Evolutionary conservation across 2,888 invertebrate genomes (phyloP).

Genomic region (Tipula confusa): DNA sequence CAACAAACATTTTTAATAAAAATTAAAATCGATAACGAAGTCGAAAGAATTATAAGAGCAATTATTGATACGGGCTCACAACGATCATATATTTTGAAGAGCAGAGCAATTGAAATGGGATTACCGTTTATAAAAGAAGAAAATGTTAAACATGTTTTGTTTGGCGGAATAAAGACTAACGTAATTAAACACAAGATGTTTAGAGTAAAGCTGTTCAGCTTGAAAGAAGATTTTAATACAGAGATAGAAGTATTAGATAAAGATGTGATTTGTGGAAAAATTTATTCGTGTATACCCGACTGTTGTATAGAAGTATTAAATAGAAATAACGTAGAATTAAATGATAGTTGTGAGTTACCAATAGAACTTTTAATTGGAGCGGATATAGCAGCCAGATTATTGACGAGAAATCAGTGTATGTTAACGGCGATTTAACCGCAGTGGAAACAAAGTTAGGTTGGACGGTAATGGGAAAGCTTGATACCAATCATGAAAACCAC

Average conservation of each 20-base stretch:
- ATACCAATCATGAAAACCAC: neutral
- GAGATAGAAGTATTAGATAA: neutral
- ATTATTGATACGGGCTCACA: conserved; percentile 33
- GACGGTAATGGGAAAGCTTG: conserved; percentile 35
- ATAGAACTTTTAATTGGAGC: conserved; percentile 21
- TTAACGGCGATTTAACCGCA: conserved; percentile 35
- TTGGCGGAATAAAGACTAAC: neutral
- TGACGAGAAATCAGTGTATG: conserved; percentile 33
- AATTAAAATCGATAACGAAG: neutral
- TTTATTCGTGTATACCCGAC: neutral
- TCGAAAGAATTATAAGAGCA: neutral
- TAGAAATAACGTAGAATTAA: neutral
- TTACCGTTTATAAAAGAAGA: conserved; percentile 29
- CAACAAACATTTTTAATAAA: neutral
- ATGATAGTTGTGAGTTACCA: neutral
- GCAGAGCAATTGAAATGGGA: conserved; percentile 32
- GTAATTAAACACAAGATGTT: neutral
- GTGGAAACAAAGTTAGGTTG: conserved; percentile 36
- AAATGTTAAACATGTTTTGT: neutral
- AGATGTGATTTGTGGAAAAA: neutral
- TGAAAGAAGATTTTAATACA: neutral
- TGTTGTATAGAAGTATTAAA: neutral
- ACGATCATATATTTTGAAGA: conserved; percentile 33
- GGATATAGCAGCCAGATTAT: conserved; percentile 34
- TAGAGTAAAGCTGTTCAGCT: neutral